Percentiles rank a stretch among this genome's conserved stretches.
Conservation (phyloP, 2,888 invertebrate genomes). For the Acronicta psi region DNA sequence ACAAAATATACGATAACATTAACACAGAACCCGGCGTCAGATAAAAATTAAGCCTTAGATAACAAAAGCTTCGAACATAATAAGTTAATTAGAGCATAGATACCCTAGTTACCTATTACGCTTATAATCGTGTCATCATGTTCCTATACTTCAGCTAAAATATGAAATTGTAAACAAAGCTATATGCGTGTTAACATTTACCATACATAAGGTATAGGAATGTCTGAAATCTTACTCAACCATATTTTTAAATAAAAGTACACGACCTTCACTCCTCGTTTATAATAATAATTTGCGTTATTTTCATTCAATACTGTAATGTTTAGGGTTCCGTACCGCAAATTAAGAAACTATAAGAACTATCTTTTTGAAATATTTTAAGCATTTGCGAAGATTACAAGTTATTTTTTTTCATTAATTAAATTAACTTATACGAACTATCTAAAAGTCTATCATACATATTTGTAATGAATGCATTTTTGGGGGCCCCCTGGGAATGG, state of each 20-base stretch:
- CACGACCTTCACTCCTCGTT: slow-evolving; percentile 18
- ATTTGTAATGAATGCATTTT: too few relatives aligned
- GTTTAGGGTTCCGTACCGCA: too few relatives aligned
- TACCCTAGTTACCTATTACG: slow-evolving; percentile 37
- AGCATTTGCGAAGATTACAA: too few relatives aligned
- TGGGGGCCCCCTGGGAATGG: too few relatives aligned
- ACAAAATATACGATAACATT: slow-evolving; percentile 56
- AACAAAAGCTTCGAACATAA: slow-evolving; percentile 61
- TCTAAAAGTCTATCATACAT: too few relatives aligned
- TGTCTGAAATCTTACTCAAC: slow-evolving; percentile 52
- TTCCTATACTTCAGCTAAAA: slow-evolving; percentile 58
- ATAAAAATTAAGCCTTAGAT: slow-evolving; percentile 63
- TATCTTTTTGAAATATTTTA: too few relatives aligned
- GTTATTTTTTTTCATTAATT: too few relatives aligned
- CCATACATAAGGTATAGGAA: slow-evolving; percentile 63
- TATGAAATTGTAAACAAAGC: slow-evolving; percentile 64
- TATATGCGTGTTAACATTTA: slow-evolving; percentile 62
- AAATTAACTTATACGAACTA: too few relatives aligned
- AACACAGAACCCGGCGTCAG: slow-evolving; percentile 50
- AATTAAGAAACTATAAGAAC: too few relatives aligned
- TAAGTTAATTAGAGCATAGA: slow-evolving; percentile 54
- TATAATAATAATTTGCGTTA: slow-evolving; percentile 19
- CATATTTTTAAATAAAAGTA: slow-evolving; percentile 43
- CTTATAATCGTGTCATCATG: slow-evolving; percentile 59
- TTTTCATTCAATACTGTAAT: slow-evolving; percentile 43